Evolutionary conservation across 1,140 invertebrate species (phyloP).

Genomic region (Trichonephila clavipes): DNA sequence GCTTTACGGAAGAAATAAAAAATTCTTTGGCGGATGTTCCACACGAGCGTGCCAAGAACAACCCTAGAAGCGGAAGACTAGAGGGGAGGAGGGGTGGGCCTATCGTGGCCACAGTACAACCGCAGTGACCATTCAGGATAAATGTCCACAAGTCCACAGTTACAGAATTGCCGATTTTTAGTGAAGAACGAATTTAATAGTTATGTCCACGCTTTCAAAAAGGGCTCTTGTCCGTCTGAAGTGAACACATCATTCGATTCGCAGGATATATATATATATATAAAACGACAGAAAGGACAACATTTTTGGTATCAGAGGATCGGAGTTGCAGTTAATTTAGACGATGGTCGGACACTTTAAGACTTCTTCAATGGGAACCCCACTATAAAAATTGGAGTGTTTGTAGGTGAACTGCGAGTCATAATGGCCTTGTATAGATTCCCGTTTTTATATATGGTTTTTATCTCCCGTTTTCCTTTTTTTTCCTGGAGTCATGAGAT

Average conservation of each 20-base stretch:
- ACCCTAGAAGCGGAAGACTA: neutral
- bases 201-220: conserved; percentile 65
- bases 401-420: conserved; percentile 10
- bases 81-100: conserved; percentile 2
- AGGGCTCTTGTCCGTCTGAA: conserved; percentile 48
- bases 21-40: neutral
- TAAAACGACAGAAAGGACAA: conserved; percentile 21
- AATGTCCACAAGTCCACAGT: conserved; percentile 54
- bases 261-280: neutral
- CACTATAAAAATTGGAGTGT: conserved; percentile 53
- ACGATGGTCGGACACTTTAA: conserved; percentile 47
- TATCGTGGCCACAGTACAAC: conserved; percentile 33
- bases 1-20: neutral
- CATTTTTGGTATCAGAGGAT: conserved; percentile 43
- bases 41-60: neutral
- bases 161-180: conserved; percentile 70
- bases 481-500: neutral
- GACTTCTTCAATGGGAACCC: conserved; percentile 7
- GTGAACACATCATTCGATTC: conserved; percentile 55
- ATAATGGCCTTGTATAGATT: neutral
- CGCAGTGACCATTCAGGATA: conserved; percentile 55
- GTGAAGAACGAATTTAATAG: conserved; percentile 76
- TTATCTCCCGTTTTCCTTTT: neutral
- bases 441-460: conserved; percentile 4
- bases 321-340: conserved; percentile 70